Base-by-base conservation (phyloP, 2,888 invertebrate species). In the Automeris io region DNA sequence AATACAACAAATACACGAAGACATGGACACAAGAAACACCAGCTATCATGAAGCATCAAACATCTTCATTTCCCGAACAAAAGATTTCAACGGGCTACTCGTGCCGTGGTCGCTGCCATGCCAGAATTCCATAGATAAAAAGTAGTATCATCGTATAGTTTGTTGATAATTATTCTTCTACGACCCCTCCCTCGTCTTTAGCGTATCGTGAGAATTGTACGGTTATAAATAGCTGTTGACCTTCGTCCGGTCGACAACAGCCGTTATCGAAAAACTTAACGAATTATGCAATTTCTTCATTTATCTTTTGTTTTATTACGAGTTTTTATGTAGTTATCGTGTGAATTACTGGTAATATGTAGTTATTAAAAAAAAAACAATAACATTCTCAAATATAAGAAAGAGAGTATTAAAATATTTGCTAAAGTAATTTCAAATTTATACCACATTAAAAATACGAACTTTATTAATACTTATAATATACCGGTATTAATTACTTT, bases 21-120 rank as follows among this genome's bases (percentile, higher is more conserved):
- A 12, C 2, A 22, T 8, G 35, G 1, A 18, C 37, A 12, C 11
- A 34, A 25, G 23, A 38, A n/a, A 35, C 12, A 26, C 8, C 2
- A 8, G 5, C 5, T 24, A 41, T 35, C 40, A 24, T 29, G 21
- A 11, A 11, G 9, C n/a, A 11, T 33, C 5, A 29, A 29, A 33
- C 29, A n/a, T 8, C 29, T 8, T 8, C 33, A 36, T 25, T 33
- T 39, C 39, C 40, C 48, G 42, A 76, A 76, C 62, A 78, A 83
- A 83, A 83, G 83, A 83, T 70, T 65, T 85, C 79, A 83, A 85
- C 83, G 83, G 63, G 79, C 49, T 56, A 33, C 39, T n/a, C 9
- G 7, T 21, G 2, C 2, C 12, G 2, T 23, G 23, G 22, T 16
- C n/a, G 16, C 8, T 16, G 8, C 5, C 16, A 29, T 16, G 9